Evolutionary conservation across 2,888 invertebrate genomes (phyloP).

Genomic region (Melitaea athalia): DNA sequence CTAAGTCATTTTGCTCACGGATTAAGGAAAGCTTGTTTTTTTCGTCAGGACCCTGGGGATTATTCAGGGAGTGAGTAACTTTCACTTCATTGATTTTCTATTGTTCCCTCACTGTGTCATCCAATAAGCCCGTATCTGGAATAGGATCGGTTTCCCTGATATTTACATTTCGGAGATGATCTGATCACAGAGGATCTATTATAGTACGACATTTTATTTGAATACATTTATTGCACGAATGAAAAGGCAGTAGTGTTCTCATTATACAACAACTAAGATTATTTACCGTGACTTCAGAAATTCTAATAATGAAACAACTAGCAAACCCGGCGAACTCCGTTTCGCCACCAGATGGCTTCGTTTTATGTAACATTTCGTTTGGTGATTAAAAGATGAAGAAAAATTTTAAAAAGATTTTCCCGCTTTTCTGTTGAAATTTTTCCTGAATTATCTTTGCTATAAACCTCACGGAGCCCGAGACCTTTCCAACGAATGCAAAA

Average conservation of each 20-base stretch:
- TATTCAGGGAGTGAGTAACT: conserved; percentile 63
- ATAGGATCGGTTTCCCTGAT: conserved; percentile 18
- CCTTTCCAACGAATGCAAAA: no score
- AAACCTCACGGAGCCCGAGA: no score
- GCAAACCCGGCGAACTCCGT: no score
- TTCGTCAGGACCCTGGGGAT: conserved; percentile 29
- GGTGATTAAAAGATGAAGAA: no score
- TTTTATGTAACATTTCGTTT: no score
- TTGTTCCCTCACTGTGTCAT: conserved; percentile 59
- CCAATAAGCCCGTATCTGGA: conserved; percentile 11
- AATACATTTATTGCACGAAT: background rate
- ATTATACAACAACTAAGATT: background rate
- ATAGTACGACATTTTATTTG: background rate
- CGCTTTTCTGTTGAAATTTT: no score
- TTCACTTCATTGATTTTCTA: conserved; percentile 71
- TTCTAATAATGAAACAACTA: background rate
- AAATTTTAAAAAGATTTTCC: no score
- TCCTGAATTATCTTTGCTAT: no score
- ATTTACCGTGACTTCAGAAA: background rate
- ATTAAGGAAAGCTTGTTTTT: conserved; percentile 35
- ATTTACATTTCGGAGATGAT: conserved; percentile 23
- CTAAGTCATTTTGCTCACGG: conserved; percentile 40
- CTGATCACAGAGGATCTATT: conserved; percentile 10
- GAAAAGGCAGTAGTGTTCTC: background rate
- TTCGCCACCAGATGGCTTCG: no score